A percentile compares a stretch with the other conserved stretches of the same genome.
phyloP scores from a whole-genome alignment of 1,140 invertebrate species.

The Gryllus bimaculatus region DNA sequence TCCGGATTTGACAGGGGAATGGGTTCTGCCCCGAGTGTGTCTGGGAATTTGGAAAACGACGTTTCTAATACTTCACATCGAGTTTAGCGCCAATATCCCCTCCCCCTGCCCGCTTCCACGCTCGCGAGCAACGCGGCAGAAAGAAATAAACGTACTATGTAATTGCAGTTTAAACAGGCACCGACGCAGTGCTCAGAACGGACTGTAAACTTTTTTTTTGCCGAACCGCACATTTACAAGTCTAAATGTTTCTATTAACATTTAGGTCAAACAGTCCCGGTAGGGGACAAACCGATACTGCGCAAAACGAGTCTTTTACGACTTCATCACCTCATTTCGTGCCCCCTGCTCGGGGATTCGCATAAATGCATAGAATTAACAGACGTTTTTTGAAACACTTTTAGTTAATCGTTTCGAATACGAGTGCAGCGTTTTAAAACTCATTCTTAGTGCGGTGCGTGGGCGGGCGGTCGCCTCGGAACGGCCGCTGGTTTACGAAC shows the following conservation, averaged over 20 bases:
- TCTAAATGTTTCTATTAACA: conserved; percentile 6
- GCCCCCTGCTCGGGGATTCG: not conserved
- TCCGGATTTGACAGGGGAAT: too few relatives aligned
- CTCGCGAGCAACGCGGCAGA: not conserved
- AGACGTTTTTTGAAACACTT: not conserved
- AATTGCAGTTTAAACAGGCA: not conserved
- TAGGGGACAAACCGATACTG: not conserved
- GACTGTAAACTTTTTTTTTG: not conserved
- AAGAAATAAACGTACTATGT: not conserved
- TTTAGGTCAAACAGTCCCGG: not conserved
- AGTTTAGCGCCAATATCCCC: not conserved
- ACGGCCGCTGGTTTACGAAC: not conserved
- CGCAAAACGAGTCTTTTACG: not conserved
- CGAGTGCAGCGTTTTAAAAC: not conserved
- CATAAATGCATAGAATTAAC: not conserved
- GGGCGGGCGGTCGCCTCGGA: too few relatives aligned
- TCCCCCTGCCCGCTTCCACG: not conserved
- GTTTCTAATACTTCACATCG: not conserved
- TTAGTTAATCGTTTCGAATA: not conserved
- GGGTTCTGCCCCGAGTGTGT: not conserved
- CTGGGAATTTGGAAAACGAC: not conserved
- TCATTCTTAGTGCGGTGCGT: not conserved
- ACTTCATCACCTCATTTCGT: not conserved
- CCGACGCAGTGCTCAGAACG: not conserved
- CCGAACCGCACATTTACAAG: conserved; percentile 3